phyloP scores from a whole-genome alignment of 2,888 invertebrate genomes.

The Atrina japonica region DNA sequence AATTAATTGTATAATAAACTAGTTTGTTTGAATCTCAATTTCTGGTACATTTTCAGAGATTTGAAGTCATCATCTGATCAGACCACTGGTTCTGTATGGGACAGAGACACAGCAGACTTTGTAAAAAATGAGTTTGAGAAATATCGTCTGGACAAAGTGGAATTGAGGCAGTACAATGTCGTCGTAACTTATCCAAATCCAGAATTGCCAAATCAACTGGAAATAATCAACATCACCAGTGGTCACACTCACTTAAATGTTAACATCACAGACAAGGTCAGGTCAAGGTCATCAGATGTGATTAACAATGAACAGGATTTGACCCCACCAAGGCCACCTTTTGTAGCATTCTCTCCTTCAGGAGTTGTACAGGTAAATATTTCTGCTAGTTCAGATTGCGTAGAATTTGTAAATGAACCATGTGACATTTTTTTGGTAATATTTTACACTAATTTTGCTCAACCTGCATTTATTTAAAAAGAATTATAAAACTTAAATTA shows the following conservation, averaged over 20 bases:
- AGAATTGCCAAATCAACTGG: constrained; percentile 57
- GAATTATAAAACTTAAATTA: constrained; percentile 1
- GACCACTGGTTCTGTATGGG: neutral
- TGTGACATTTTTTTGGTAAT: no score
- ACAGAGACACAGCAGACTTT: neutral
- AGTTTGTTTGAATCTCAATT: no score
- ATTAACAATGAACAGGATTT: neutral
- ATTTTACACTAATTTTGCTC: no score
- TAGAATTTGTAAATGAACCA: no score
- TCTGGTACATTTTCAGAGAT: no score
- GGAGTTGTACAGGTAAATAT: constrained; percentile 63
- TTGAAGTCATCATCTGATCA: neutral
- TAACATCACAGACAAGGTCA: no score
- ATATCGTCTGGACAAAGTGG: constrained; percentile 57
- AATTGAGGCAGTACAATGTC: constrained; percentile 57
- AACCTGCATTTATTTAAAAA: neutral
- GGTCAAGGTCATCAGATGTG: constrained; percentile 16
- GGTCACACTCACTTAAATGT: neutral
- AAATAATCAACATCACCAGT: constrained; percentile 46
- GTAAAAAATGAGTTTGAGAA: constrained; percentile 38
- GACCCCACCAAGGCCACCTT: constrained; percentile 20
- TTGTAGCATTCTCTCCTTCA: constrained; percentile 62
- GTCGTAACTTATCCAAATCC: constrained; percentile 63
- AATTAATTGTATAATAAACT: no score
- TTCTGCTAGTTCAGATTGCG: no score